Evolutionary conservation across 2,888 invertebrate genomes (phyloP), one percentile per base, ranked within the genome.

Genomic region (Acrocera orbiculus): DNA sequence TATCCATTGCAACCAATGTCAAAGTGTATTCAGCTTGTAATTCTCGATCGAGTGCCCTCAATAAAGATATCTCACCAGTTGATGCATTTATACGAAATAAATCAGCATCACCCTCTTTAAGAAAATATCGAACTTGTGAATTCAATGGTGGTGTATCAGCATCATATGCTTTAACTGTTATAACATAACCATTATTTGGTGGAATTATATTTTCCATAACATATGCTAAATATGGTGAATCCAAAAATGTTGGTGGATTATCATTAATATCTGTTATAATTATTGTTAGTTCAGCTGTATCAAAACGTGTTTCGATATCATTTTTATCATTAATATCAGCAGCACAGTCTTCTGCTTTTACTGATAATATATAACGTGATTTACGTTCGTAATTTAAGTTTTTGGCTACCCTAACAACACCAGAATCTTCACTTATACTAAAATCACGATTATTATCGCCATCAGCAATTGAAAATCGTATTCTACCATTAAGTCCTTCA

Each of bases 401-500:
- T 62, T 90, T 89, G 19, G 87, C 86, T 5, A 93, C 85, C 39
- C 89, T 68, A 11, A 95, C 76, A 25, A 86, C 73, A 1, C 93
- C 93, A 6, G 82, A 79, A 53, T 90, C 87, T 62, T 92, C 89
- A 42, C 83, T 81, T 41, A 92, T 86, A 52, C 77, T 80, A 52
- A 90, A 87, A 59, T 90, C 89, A 40, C 85, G 72, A 58, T 87
- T 89, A 38, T 78, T 76, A 60, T 93, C 92, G 5, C 92, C 93
- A 16, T 73, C 70, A 19, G 77, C 74, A 44, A 93, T 89, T 24
- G 85, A 81, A 63, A 86, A 95, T 31, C 89, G 73, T 5, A 93
- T 80, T 44, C 86, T 73, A n/a, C 87, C 90, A 61, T 92, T 92
- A 22, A 74, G 65, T 28, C 82, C 87, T 52, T 82, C 82, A 58